These are phyloP conservation scores for Boloria euphrosyne DNA, from an alignment of 2,888 invertebrate species.

Conservation along the genomic window DNA sequence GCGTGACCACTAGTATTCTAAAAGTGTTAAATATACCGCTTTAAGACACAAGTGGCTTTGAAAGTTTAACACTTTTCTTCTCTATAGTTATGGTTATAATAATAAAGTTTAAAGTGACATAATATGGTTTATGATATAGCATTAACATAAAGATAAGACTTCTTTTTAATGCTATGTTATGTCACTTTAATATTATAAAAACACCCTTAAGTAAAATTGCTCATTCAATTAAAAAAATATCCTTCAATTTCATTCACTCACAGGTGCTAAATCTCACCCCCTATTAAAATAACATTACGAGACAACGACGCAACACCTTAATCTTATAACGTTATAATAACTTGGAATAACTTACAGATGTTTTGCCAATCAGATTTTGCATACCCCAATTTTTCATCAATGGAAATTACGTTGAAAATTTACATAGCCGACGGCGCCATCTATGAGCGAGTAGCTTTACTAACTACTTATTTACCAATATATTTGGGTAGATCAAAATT, in stretches of 20 bases:
- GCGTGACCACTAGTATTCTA: too few relatives aligned
- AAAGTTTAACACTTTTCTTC: too few relatives aligned
- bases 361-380: conserved; percentile 74
- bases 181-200: too few relatives aligned
- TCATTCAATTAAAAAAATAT: too few relatives aligned
- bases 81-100: too few relatives aligned
- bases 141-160: too few relatives aligned
- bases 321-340: conserved; percentile 78
- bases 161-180: too few relatives aligned
- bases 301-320: conserved; percentile 73
- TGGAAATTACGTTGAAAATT: conserved; percentile 75
- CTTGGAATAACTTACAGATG: conserved; percentile 76
- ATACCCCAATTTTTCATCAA: conserved; percentile 75
- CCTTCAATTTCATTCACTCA: not conserved
- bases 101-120: too few relatives aligned
- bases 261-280: conserved; percentile 40
- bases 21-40: too few relatives aligned
- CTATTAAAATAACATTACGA: conserved; percentile 75
- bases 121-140: too few relatives aligned
- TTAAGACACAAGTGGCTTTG: too few relatives aligned
- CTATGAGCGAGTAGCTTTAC: conserved; percentile 63
- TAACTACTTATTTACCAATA: conserved; percentile 35
- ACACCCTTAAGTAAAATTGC: too few relatives aligned
- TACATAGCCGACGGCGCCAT: conserved; percentile 78
- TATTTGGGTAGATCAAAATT: conserved; percentile 23